These are phyloP conservation scores for Xiphophorus maculatus DNA, from an alignment of 2,113 vertebrate species.

Conservation along the genomic window DNA sequence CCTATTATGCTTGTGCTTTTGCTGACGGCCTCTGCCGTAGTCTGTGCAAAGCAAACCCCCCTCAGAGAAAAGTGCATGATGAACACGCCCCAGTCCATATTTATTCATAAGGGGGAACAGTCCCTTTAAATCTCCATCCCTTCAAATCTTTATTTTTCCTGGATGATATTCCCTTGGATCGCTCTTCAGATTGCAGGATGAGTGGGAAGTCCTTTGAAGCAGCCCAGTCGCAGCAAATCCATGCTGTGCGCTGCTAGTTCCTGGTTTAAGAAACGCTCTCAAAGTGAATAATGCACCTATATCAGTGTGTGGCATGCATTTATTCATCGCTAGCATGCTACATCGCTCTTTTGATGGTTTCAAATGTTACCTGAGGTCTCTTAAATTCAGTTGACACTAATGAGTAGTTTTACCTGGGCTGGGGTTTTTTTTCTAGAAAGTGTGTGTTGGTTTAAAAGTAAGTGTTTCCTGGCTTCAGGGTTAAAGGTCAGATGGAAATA, in stretches of 20 bases:
- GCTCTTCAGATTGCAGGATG: slow-evolving; percentile 25
- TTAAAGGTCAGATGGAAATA: slow-evolving; percentile 31
- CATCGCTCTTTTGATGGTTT: slow-evolving; percentile 8
- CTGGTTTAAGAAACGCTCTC: slow-evolving; percentile 12
- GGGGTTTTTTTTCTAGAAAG: slow-evolving; percentile 5
- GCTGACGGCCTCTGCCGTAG: not conserved
- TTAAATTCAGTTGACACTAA: slow-evolving; percentile 15
- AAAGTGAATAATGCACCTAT: slow-evolving; percentile 25
- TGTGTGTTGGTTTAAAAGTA: not conserved
- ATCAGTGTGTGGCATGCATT: slow-evolving; percentile 16
- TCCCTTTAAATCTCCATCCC: slow-evolving; percentile 1
- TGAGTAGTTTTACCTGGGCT: slow-evolving; percentile 9
- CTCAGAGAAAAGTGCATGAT: slow-evolving; percentile 12
- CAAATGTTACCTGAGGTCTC: slow-evolving; percentile 13
- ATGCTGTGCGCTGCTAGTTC: slow-evolving; percentile 4
- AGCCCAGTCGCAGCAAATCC: slow-evolving; percentile 34
- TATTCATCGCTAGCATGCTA: slow-evolving; percentile 40
- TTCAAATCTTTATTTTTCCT: slow-evolving; percentile 9
- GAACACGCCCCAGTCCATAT: slow-evolving; percentile 15
- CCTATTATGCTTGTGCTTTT: not conserved
- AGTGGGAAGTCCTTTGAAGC: slow-evolving; percentile 41
- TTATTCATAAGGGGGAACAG: slow-evolving; percentile 32
- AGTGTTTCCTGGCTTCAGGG: slow-evolving; percentile 6
- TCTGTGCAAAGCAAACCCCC: slow-evolving; percentile 4
- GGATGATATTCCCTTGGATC: slow-evolving; percentile 46